A percentile compares a stretch with the other conserved stretches of the same genome.
phyloP scores from a whole-genome alignment of 2,888 invertebrate genomes.

The Hyalella azteca region DNA sequence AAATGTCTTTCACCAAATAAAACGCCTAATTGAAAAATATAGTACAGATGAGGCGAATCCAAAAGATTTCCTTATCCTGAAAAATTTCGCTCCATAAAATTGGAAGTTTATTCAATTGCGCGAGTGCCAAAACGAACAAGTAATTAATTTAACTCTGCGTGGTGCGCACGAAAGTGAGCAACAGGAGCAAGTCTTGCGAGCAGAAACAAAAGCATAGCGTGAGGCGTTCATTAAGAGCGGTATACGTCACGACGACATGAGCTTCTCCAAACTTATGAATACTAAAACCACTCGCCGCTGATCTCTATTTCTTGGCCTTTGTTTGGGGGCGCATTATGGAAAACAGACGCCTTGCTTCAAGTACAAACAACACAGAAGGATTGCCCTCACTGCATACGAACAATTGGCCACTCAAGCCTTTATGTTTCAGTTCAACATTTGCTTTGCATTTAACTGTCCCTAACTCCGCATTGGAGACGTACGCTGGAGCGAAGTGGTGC shows the following conservation, averaged over 20 bases:
- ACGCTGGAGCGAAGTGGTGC: not conserved
- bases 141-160: too few species aligned
- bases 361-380: constrained; percentile 6
- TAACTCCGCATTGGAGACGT: not conserved
- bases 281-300: constrained; percentile 14
- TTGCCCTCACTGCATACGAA: constrained; percentile 18
- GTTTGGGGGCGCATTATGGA: constrained; percentile 28
- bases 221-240: constrained; percentile 15
- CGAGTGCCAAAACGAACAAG: too few species aligned
- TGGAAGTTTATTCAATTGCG: too few species aligned
- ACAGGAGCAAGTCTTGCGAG: constrained; percentile 1
- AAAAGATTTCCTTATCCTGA: too few species aligned
- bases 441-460: not conserved
- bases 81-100: too few species aligned
- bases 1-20: too few species aligned
- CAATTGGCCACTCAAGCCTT: constrained; percentile 22
- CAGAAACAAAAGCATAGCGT: constrained; percentile 18
- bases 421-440: constrained; percentile 1
- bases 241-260: not conserved
- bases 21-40: too few species aligned
- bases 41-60: too few species aligned
- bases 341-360: constrained; percentile 13
- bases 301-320: constrained; percentile 24
- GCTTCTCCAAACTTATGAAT: constrained; percentile 18
- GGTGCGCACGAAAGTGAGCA: too few species aligned